Conservation (phyloP, 2,797 vertebrate species). For the Pipistrellus kuhlii region DNA sequence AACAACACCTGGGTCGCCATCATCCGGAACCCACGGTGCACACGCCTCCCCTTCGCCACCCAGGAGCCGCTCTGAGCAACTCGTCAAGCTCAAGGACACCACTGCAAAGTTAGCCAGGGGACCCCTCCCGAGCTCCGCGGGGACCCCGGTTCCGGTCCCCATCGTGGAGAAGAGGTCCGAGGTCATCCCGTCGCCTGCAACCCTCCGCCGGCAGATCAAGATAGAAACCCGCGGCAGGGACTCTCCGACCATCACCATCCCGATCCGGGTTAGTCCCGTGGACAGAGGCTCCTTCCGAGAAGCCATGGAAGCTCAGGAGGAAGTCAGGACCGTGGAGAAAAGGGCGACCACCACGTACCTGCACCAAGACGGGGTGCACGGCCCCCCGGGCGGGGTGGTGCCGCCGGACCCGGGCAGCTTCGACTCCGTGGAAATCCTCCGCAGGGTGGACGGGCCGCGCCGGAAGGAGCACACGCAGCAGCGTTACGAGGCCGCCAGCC, state of each 20-base stretch:
- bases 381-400: constrained; percentile 84
- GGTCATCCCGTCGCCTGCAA: constrained; percentile 91
- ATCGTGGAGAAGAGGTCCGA: constrained; percentile 91
- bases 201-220: constrained; percentile 93
- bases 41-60: constrained; percentile 89
- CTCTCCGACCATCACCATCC: constrained; percentile 76
- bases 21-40: constrained; percentile 80
- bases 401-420: constrained; percentile 86
- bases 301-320: constrained; percentile 88
- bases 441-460: constrained; percentile 85
- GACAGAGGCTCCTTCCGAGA: constrained; percentile 87
- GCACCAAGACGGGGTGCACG: constrained; percentile 87
- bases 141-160: constrained; percentile 78
- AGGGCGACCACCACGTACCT: constrained; percentile 83
- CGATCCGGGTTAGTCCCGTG: constrained; percentile 85
- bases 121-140: constrained; percentile 83
- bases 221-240: constrained; percentile 86
- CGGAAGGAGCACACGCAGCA: constrained; percentile 86
- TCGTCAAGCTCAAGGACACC: constrained; percentile 92
- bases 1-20: constrained; percentile 86
- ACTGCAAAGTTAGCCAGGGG: constrained; percentile 91
- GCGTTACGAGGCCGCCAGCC: constrained; percentile 88
- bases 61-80: constrained; percentile 91
- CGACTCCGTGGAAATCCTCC: constrained; percentile 84
- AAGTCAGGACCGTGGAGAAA: constrained; percentile 88